Conservation (phyloP, 2,888 invertebrate genomes). For the Electrophaes corylata region DNA sequence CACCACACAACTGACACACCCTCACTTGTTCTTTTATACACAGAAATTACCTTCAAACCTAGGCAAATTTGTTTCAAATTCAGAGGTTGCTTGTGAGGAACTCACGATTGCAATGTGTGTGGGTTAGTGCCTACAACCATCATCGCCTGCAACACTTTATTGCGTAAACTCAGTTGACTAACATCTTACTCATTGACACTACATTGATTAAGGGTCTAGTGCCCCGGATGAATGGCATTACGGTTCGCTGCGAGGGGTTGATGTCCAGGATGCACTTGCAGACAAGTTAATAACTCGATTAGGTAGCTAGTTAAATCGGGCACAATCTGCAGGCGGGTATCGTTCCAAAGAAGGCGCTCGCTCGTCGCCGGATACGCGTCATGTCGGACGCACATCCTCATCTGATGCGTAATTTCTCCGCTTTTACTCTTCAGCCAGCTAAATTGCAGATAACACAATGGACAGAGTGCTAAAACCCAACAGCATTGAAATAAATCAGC, state of each 20-base stretch:
- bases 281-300: constrained; percentile 47
- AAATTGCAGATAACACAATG: constrained; percentile 52
- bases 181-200: constrained; percentile 19
- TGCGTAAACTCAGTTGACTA: constrained; percentile 6
- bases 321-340: constrained; percentile 51
- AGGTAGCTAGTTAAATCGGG: constrained; percentile 50
- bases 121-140: background rate
- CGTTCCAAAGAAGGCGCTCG: constrained; percentile 63
- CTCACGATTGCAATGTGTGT: too few relatives aligned
- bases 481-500: constrained; percentile 62
- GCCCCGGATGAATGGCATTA: constrained; percentile 26
- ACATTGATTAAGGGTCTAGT: constrained; percentile 20
- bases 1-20: too few relatives aligned
- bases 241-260: constrained; percentile 31
- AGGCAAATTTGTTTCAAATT: too few relatives aligned
- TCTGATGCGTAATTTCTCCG: constrained; percentile 67
- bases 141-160: background rate
- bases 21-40: too few relatives aligned
- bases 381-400: constrained; percentile 76
- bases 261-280: constrained; percentile 38
- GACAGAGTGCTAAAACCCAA: constrained; percentile 49
- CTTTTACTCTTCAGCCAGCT: constrained; percentile 59
- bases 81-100: too few relatives aligned
- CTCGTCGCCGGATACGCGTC: constrained; percentile 70
- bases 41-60: too few relatives aligned